A percentile compares a stretch with the other conserved stretches of the same genome.
These are phyloP conservation scores for Rhopalosiphum maidis DNA, from an alignment of 1,140 invertebrate genomes.

Conservation along the genomic window DNA sequence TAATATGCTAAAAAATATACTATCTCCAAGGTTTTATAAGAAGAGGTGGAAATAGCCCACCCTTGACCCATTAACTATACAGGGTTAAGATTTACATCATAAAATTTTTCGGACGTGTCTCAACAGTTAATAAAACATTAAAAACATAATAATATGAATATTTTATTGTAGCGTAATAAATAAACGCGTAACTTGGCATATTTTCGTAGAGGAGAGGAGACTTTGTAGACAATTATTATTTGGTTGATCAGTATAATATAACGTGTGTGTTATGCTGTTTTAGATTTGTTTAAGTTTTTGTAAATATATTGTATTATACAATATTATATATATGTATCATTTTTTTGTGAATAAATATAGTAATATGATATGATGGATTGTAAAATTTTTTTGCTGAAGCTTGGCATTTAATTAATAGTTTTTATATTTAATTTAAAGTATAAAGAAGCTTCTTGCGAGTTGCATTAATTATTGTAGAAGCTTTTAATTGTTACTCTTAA, in stretches of 20 bases:
- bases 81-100: not conserved
- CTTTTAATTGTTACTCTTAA: conserved; percentile 13
- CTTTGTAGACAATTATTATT: not conserved
- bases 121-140: not conserved
- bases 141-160: not conserved
- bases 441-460: not conserved
- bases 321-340: not conserved
- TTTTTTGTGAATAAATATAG: not conserved
- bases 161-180: not conserved
- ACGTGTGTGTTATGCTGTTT: not conserved
- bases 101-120: not conserved
- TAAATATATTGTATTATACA: not conserved
- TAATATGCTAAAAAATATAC: no score
- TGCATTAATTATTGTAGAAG: conserved; percentile 12
- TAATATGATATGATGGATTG: not conserved
- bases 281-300: not conserved
- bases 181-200: not conserved
- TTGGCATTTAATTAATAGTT: not conserved
- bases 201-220: not conserved
- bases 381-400: not conserved
- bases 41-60: not conserved
- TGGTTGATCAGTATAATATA: not conserved
- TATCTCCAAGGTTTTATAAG: not conserved
- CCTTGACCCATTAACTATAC: not conserved
- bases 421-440: not conserved